A percentile compares a stretch with the other conserved stretches of the same genome.
These are phyloP conservation scores for Drosophila greeni DNA, from an alignment of 2,888 invertebrate genomes.

Conservation along the genomic window DNA sequence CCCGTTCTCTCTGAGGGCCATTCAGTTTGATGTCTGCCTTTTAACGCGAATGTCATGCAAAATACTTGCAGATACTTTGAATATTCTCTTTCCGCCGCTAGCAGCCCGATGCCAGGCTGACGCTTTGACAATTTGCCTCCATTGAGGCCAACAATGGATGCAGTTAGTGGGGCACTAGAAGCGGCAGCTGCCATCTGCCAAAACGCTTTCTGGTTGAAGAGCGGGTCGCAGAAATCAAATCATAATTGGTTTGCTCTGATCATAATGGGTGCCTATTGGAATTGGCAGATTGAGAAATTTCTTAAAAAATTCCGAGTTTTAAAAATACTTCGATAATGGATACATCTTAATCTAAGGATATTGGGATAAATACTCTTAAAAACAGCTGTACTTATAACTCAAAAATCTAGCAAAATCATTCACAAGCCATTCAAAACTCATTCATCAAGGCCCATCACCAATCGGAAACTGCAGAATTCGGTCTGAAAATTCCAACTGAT, in stretches of 20 bases:
- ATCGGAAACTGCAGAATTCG: slow-evolving; percentile 13
- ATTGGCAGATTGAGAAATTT: background rate
- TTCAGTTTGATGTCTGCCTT: slow-evolving; percentile 69
- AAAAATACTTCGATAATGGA: background rate
- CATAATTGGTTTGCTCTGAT: slow-evolving; percentile 39
- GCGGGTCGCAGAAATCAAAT: slow-evolving; percentile 9
- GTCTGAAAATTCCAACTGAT: slow-evolving; percentile 2
- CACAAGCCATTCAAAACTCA: background rate
- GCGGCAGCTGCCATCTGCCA: slow-evolving; percentile 32
- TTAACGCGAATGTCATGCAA: slow-evolving; percentile 67
- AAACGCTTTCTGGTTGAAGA: slow-evolving; percentile 18
- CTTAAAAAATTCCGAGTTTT: background rate
- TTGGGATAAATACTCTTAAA: background rate
- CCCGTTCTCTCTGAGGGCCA: slow-evolving; percentile 42
- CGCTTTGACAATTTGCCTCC: slow-evolving; percentile 49
- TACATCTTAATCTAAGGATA: background rate
- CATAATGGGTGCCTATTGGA: slow-evolving; percentile 28
- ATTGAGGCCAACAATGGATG: slow-evolving; percentile 51
- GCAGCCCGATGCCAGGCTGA: slow-evolving; percentile 6
- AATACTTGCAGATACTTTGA: slow-evolving; percentile 68
- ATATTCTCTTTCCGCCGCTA: slow-evolving; percentile 50
- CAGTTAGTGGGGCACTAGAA: slow-evolving; percentile 30
- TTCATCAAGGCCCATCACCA: slow-evolving; percentile 26
- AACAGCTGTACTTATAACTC: background rate
- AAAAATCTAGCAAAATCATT: slow-evolving; percentile 3